Evolutionary conservation across 2,797 vertebrate genomes (phyloP), one percentile per base, ranked within the genome.

Genomic region (Crenuchus spilurus): DNA sequence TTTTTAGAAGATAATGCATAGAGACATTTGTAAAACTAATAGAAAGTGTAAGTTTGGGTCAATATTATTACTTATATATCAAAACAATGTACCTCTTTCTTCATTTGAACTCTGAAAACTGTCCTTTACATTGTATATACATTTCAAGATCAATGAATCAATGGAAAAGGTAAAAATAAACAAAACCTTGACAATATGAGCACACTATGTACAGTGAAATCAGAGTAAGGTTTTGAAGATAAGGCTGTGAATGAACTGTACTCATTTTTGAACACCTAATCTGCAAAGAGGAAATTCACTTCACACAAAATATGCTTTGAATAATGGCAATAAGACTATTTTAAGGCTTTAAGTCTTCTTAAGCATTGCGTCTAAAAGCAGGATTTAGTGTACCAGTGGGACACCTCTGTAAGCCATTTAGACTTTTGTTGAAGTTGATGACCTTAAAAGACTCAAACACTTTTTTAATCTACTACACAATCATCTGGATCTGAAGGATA

Each of bases 401-500:
- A 58, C 9, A 33, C 31, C 68, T 66, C 74, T 76, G 68, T 63
- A 51, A 76, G 68, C 46, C 52, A 71, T 76, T 76, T 71, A 65
- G 41, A 55, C 20, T 33, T 66, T 58, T 65, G 52, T 35, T 55
- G 46, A 22, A 64, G 44, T 10, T 28, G 65, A 63, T 64, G 54
- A 73, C 52, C 51, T 64, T 24, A 57, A 22, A 65, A 55, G 37
- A 42, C 20, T 44, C 26, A 51, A 22, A 33, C 30, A 60, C 35
- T 16, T 44, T 72, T 62, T 39, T 3, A n/a, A 52, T 68, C 42
- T 35, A 51, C 31, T 68, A 48, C 55, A 48, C 20, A 26, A 78
- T 63, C 42, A 73, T 54, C 55, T 67, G 57, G 42, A 73, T 76
- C 58, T 28, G 52, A 62, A 52, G n/a, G 78, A 80, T 80, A 75